A percentile compares a stretch with the other conserved stretches of the same genome.
Conservation (phyloP, 2,113 vertebrate genomes). For the Fregetta grallaria region DNA sequence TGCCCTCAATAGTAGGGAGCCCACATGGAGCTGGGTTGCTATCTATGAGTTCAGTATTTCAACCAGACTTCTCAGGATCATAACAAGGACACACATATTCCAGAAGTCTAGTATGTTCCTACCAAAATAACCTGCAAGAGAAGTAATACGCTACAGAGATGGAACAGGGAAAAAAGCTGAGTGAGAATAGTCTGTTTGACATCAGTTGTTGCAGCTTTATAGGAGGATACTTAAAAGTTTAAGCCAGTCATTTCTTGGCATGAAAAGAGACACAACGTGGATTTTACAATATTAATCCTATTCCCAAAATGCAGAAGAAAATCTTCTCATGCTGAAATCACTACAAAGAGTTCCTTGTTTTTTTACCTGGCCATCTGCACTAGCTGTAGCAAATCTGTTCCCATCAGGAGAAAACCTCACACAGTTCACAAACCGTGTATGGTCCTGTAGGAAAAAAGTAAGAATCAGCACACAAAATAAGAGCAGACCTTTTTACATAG, state of each 20-base stretch:
- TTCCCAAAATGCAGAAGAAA: neutral
- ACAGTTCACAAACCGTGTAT: slow-evolving; percentile 91
- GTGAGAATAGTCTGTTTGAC: neutral
- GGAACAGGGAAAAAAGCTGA: neutral
- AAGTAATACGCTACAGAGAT: neutral
- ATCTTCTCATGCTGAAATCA: neutral
- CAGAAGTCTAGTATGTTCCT: neutral
- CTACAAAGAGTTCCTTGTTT: neutral
- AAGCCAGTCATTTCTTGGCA: neutral
- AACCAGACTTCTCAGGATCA: neutral
- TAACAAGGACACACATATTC: neutral
- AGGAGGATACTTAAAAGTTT: neutral
- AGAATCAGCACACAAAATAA: neutral
- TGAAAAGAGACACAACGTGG: neutral
- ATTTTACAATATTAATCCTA: neutral
- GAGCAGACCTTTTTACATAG: neutral
- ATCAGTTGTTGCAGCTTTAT: neutral
- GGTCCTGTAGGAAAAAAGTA: slow-evolving; percentile 75
- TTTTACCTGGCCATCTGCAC: slow-evolving; percentile 90
- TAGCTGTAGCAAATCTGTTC: slow-evolving; percentile 83
- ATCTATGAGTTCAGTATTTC: neutral
- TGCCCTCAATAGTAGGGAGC: neutral
- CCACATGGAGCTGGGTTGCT: neutral
- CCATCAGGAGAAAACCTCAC: slow-evolving; percentile 93
- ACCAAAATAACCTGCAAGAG: neutral